Base-by-base conservation (phyloP, 53 echinoderm and acorn worm species). In the Apostichopus leukothele region DNA sequence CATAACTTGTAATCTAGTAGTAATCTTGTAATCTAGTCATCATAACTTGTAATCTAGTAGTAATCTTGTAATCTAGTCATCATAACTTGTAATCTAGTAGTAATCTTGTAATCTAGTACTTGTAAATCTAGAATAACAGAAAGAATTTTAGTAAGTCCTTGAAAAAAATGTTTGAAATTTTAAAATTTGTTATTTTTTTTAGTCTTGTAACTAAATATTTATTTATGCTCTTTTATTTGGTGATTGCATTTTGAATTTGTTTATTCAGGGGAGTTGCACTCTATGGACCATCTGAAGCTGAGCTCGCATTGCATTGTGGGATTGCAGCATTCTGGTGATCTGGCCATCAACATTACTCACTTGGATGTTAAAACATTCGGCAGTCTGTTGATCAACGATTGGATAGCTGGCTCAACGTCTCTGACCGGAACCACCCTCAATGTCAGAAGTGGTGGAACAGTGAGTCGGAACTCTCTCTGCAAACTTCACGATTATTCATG, bases 311-410 rank as follows among this genome's bases (percentile, higher is more conserved):
- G 96, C 76, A 91, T 92, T 50, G 91, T 96, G 14, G 91, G 86
- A 54, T 63, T 96, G 75, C 94, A 96, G 51, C 91, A 96, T 88
- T 86, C 90, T 74, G 89, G 90, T 27, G 86, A 91, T 20, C 88
- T 75, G 0, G 67, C 11, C 18, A 90, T 88, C 52, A 75, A 83
- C 76, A 92, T 96, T n/a, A 89, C 92, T 66, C 91, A 92, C 73
- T 86, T 96, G n/a, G 96, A 94, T 76, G 55, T 96, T 50, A 96
- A 96, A 83, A 96, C 96, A 51, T 91, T 88, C 76, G 96, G 94
- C 67, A 89, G 89, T 67, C 60, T 94, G 89, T 89, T 92, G 79
- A 94, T 96, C 89, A 96, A 94, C 60, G 90, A 93, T 76, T 90
- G 93, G 51, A 88, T 88, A 60, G 86, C 92, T 75, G 96, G 94